Base-by-base conservation (phyloP, 1,140 invertebrate genomes). In the Diorhabda carinulata region DNA sequence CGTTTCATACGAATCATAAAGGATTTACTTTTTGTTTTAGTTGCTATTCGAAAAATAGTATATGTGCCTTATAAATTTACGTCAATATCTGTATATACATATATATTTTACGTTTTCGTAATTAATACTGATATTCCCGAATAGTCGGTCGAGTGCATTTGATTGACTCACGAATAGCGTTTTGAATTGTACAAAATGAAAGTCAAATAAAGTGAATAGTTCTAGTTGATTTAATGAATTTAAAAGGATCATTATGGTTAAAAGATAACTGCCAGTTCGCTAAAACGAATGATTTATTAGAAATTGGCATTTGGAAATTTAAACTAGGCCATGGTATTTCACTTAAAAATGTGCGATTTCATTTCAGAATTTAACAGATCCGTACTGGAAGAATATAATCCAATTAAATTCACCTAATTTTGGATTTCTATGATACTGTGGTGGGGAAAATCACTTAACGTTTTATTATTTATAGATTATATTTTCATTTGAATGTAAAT, bases 231-330 rank as follows among this genome's bases (percentile, higher is more conserved):
- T 52, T 52, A 52, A n/a, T 52, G 47, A 52, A 52, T 8, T 52
- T 52, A 52, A 52, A 52, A 52, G 47, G 47, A n/a, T 52, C 47
- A 52, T 52, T 52, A 52, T 52, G 47, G 47, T 52, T n/a, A 52
- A 52, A 52, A 52, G 47, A 52, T 52, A 52, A 52, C 47, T 52
- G 47, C n/a, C n/a, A 52, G 47, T 52, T 52, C 25, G 47, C n/a
- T 52, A 3, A 52, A 52, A 52, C 6, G 47, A 6, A 2, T 52
- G n/a, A 6, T 52, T 52, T 52, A 52, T 52, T 52, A 52, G 47
- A 6, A n/a, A 52, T 52, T n/a, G 47, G 47, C 47, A 52, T 52
- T 52, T 52, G 6, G 47, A 52, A 52, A 52, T 8, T 52, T 52
- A n/a, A 52, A 52, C 47, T 52, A 52, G 47, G 47, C n/a, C 47